Evolutionary conservation across 2,113 vertebrate genomes (phyloP).

Genomic region (Lepisosteus osseus): DNA sequence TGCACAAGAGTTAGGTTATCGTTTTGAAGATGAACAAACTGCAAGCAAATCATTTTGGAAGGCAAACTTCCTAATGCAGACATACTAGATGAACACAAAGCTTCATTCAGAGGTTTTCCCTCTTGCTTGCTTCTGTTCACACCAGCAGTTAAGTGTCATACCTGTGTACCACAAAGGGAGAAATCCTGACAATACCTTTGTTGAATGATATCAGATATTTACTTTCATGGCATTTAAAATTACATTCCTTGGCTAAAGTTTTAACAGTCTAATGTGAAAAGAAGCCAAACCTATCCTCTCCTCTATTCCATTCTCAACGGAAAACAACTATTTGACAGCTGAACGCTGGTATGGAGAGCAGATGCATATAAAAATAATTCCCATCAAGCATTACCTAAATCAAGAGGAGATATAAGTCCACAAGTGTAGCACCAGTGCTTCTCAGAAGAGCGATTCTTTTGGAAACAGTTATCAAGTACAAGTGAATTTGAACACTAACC

Average conservation of each 20-base stretch:
- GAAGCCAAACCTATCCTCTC: too few relatives aligned
- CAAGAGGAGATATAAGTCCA: not conserved
- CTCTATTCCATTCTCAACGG: not conserved
- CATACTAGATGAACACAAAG: too few relatives aligned
- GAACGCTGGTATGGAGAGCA: constrained; percentile 1
- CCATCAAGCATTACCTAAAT: constrained; percentile 11
- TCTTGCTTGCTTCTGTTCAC: too few relatives aligned
- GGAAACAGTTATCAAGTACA: not conserved
- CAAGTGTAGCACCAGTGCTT: constrained; percentile 3
- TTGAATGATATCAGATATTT: constrained; percentile 1
- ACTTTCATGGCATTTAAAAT: not conserved
- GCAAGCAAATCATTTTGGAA: too few relatives aligned
- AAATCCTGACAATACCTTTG: not conserved
- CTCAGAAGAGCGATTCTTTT: constrained; percentile 1
- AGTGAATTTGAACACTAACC: not conserved
- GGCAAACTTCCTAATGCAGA: too few relatives aligned
- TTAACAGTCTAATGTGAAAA: too few relatives aligned
- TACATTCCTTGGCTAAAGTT: constrained; percentile 4
- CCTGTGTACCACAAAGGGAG: constrained; percentile 14
- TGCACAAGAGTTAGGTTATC: too few relatives aligned
- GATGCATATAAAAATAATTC: constrained; percentile 14
- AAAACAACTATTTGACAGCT: not conserved
- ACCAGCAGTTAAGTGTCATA: too few relatives aligned
- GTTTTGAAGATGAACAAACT: too few relatives aligned
- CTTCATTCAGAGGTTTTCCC: too few relatives aligned